Base-by-base conservation (phyloP, 2,113 vertebrate genomes). In the Mus pahari region DNA sequence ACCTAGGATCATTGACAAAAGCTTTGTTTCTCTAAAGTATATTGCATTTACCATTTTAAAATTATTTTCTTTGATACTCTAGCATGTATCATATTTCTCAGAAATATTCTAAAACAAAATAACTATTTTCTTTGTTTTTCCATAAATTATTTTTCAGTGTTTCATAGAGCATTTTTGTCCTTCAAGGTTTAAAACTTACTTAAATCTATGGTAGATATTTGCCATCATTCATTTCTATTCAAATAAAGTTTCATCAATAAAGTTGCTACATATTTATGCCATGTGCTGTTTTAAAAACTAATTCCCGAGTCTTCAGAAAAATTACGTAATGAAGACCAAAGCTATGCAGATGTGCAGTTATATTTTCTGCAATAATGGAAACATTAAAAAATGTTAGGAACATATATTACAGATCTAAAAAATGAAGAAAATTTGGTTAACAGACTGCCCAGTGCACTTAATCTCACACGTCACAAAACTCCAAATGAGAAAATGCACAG, bases 401-500 rank as follows among this genome's bases (percentile, higher is more conserved):
- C 77, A 8, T 66, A 60, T 68, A 89, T 92, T 82, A 89, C 74
- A 36, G 96, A 88, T 96, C 4, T 88, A 96, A 95, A 97, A 90
- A 93, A 78, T 88, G 64, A 92, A 62, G 87, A 87, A 95, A 90
- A 94, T 50, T 96, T 92, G 90, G 75, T 89, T 97, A 96, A 93
- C 94, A 96, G 96, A 97, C 75, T 98, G 58, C 60, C 39, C 75
- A 94, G 94, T 95, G 91, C 90, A 96, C 97, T 97, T 97, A 97
- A 96, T 97, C 93, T 98, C 93, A 98, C 95, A 96, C 0, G 87
- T 96, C 94, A 97, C 95, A 97, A 97, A 97, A 96, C 90, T 90
- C 94, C 91, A 98, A 97, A 97, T 97, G 95, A 96, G 95, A 97
- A 98, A 97, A 97, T 94, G 90, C 95, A 97, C 95, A 96, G 86